Base-by-base conservation (phyloP, 2,888 invertebrate genomes). In the Cataglyphis altisquamis region DNA sequence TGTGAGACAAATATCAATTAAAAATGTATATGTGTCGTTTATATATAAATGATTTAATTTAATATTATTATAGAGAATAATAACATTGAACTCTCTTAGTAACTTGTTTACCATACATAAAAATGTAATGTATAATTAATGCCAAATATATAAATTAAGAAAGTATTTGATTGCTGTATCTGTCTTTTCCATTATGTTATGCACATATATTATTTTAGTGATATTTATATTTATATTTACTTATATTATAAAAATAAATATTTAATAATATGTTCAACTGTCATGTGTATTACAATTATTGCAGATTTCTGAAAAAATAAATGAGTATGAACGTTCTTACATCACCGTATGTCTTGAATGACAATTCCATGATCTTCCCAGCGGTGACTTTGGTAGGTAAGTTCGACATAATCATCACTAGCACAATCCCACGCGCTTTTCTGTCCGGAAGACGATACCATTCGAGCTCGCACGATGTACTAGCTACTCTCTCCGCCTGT, bases 341-440 rank as follows among this genome's bases (percentile, higher is more conserved):
- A 29, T 90, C 88, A 57, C 89, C 86, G 84, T 91, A 92, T 57
- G 87, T 89, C 36, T 73, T 85, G 36, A 91, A 67, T 8, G 92
- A 91, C 10, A 92, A 60, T 60, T 90, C 87, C 10, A 90, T 84
- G 78, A 92, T 86, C 82, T 91, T 92, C 36, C 91, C 92, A 74
- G 92, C 92, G 9, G 91, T 92, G 21, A 92, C 88, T 48, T 85
- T 88, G 4, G 86, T 86, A 0, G 92, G 91, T 60, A 83, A 83
- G 62, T 88, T 92, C 0, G 91, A 74, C 62, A 90, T 89, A 1
- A 86, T 66, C 6, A 92, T 85, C 45, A 92, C 83, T 55, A 92
- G 63, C 45, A 92, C 90, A 18, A 92, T 66, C 12, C 84, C 87
- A 18, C 84, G 78, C 0, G 91, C 90, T 66, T 87, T 89, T 15